Conservation (phyloP, 2,888 invertebrate genomes). For the Fabriciana adippe region DNA sequence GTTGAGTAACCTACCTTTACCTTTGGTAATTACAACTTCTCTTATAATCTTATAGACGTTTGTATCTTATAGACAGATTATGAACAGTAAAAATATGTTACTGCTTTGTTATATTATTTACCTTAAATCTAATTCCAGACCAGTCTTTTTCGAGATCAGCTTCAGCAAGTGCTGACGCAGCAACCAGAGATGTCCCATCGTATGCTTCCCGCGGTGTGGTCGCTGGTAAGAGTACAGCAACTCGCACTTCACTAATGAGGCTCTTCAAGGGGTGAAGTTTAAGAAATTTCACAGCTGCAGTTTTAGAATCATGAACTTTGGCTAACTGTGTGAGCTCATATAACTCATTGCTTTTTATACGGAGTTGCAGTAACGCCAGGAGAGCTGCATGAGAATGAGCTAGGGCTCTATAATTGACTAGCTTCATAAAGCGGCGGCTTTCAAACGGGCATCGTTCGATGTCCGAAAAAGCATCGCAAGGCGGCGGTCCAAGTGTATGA, state of each 20-base stretch:
- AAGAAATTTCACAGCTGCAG: conserved; percentile 48
- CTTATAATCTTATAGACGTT: no score
- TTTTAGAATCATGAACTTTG: conserved; percentile 41
- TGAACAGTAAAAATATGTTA: background rate
- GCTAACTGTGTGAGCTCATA: conserved; percentile 46
- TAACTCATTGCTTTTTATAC: conserved; percentile 48
- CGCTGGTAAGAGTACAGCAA: conserved; percentile 52
- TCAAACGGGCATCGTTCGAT: conserved; percentile 61
- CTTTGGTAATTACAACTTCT: no score
- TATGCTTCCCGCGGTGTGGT: conserved; percentile 49
- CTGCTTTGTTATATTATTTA: conserved; percentile 14
- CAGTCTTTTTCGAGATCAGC: conserved; percentile 44
- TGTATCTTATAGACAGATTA: no score
- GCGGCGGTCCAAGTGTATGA: conserved; percentile 56
- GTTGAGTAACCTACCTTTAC: no score
- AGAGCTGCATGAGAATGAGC: conserved; percentile 55
- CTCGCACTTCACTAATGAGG: conserved; percentile 51
- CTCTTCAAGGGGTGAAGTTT: conserved; percentile 47
- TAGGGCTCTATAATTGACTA: conserved; percentile 57
- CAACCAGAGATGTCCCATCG: conserved; percentile 52
- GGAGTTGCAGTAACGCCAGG: conserved; percentile 53
- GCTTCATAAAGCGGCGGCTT: conserved; percentile 60
- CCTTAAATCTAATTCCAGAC: conserved; percentile 38
- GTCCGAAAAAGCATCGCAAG: conserved; percentile 47
- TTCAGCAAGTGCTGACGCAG: conserved; percentile 63